Conservation (phyloP, 2,113 vertebrate species). For the Tychaedon coryphoeus region DNA sequence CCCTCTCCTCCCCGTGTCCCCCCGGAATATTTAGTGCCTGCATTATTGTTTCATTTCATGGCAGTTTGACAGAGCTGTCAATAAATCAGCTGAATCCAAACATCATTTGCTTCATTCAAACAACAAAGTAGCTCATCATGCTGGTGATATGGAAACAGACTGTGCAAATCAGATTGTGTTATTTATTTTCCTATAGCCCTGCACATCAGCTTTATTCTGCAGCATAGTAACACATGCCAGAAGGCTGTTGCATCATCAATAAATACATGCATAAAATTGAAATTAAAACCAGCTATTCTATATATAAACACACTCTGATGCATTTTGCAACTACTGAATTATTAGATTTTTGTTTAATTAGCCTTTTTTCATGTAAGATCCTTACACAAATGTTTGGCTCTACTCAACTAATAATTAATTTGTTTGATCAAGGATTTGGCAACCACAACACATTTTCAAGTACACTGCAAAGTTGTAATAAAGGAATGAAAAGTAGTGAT, state of each 20-base stretch:
- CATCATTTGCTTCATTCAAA: conserved; percentile 9
- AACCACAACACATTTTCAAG: neutral
- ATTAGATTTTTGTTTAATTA: neutral
- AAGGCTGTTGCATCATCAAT: neutral
- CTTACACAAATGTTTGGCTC: neutral
- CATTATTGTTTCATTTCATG: neutral
- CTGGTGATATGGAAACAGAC: neutral
- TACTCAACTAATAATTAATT: neutral
- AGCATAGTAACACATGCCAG: neutral
- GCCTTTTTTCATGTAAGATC: neutral
- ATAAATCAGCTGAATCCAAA: conserved; percentile 6
- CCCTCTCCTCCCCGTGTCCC: neutral
- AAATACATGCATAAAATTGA: neutral
- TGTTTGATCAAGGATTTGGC: neutral
- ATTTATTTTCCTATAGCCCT: neutral
- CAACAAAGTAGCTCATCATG: neutral
- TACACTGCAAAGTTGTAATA: neutral
- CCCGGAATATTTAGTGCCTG: neutral
- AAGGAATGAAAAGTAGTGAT: neutral
- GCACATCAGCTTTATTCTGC: neutral
- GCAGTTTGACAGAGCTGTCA: neutral
- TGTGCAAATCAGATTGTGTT: neutral
- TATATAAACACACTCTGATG: neutral
- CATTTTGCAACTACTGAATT: neutral
- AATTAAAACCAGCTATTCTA: neutral